These are phyloP conservation scores for Subacronicta megacephala DNA, from an alignment of 2,888 invertebrate genomes.

Conservation along the genomic window DNA sequence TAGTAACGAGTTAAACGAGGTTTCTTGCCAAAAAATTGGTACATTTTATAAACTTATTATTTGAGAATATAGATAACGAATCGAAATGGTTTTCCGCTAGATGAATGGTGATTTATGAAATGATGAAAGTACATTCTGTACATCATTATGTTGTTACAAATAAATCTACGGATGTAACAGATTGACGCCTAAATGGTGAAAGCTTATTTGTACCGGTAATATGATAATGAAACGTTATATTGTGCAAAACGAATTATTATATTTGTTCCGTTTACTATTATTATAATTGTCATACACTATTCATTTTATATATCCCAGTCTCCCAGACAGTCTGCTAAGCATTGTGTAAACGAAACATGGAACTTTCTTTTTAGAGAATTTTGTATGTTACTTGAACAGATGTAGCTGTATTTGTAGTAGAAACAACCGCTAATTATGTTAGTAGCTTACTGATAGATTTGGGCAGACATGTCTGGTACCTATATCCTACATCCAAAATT, in stretches of 20 bases:
- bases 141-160: conserved; percentile 45
- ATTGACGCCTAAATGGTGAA: conserved; percentile 70
- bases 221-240: conserved; percentile 60
- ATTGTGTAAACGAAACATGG: conserved; percentile 12
- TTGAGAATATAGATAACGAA: not conserved
- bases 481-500: conserved; percentile 17
- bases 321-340: conserved; percentile 6
- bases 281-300: conserved; percentile 24
- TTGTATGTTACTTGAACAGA: conserved; percentile 18
- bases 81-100: not conserved
- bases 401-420: conserved; percentile 16
- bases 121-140: conserved; percentile 14
- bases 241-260: conserved; percentile 58
- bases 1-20: not conserved
- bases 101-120: conserved; percentile 11
- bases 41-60: not conserved
- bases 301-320: no score
- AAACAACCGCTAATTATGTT: conserved; percentile 24
- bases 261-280: conserved; percentile 40
- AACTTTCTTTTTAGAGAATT: conserved; percentile 28
- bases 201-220: conserved; percentile 63
- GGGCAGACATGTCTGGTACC: conserved; percentile 7
- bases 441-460: conserved; percentile 40
- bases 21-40: not conserved
- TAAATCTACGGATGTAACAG: conserved; percentile 68